Percentiles rank a stretch among this genome's conserved stretches.
Evolutionary conservation across 2,113 vertebrate genomes (phyloP).

Genomic region (Formicarius rufipectus): DNA sequence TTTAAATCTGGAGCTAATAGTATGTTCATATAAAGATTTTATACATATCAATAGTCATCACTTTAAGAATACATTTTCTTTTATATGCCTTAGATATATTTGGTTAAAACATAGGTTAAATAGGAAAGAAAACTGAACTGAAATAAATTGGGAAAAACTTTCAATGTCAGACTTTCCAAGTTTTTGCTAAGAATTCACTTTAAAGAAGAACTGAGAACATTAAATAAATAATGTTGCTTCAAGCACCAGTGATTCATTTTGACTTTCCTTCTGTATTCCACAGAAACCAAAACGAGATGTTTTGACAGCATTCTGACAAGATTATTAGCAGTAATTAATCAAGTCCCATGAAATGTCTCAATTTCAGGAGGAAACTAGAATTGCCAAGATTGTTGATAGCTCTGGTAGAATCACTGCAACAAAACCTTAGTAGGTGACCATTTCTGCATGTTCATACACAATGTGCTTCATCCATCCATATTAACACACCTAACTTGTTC

Average conservation of each 20-base stretch:
- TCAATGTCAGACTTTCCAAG: background rate
- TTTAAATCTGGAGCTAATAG: background rate
- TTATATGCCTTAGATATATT: background rate
- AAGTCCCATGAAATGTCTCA: background rate
- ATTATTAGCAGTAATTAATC: constrained; percentile 4
- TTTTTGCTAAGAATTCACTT: background rate
- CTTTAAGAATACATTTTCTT: background rate
- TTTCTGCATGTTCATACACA: background rate
- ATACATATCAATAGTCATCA: background rate
- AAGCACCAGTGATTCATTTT: background rate
- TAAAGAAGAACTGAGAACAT: background rate
- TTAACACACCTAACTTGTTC: background rate
- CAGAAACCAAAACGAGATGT: constrained; percentile 1
- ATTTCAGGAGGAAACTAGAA: background rate
- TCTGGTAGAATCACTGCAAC: background rate
- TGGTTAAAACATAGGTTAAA: background rate
- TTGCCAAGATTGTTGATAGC: background rate
- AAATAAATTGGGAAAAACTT: background rate
- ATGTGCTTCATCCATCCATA: background rate
- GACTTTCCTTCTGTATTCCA: background rate
- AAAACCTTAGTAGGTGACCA: background rate
- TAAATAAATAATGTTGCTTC: background rate
- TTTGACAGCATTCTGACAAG: constrained; percentile 12
- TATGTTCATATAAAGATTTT: background rate
- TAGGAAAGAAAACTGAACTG: background rate